Base-by-base conservation (phyloP, 2,888 invertebrate species). In the Gasteruption jaculator region DNA sequence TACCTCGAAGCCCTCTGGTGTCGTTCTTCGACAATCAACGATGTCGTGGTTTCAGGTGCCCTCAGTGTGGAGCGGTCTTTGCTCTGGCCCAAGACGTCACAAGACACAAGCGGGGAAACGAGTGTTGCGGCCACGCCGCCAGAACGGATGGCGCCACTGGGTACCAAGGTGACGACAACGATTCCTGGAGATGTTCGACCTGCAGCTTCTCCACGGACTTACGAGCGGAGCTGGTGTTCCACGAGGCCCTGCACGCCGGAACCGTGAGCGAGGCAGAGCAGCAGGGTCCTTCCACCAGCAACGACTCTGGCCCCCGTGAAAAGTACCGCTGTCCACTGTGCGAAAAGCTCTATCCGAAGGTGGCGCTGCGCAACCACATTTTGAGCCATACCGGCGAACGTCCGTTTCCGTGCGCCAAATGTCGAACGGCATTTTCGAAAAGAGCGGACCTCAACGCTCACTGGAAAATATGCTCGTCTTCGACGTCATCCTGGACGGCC, bases 341-440 rank as follows among this genome's bases (percentile, higher is more conserved):
- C 58, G 72, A 77, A 1, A 84, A 81, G 59, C 63, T 65, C 5
- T 85, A 82, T 52, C 72, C 74, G 7, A 87, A 85, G 60, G 71
- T 77, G 7, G 82, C 85, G 0, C 67, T 90, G 11, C 76, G 82
- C 2, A 77, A 78, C 42, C 88, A 89, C 64, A 68, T 89, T 29
- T 75, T 84, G 21, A 76, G 78, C 39, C 89, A 90, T 58, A 87
- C 87, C 0, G 79, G 82, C 19, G 89, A 89, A 59, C 77, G 82
- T 44, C 83, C 84, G 0, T 86, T 79, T 55, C 70, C 74, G 3
- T 90, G 90, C 55, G 25, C 43, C 3, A 66, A 73, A 0, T 90
- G 89, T 59, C 71, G 71, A 1, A 73, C 77, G 0, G 77, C 77
- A 46, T 90, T 88, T 59, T 78, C 81, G 0, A 73, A 85, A 18